A percentile compares a stretch with the other conserved stretches of the same genome.
These are phyloP conservation scores for Epizoanthus rinbou DNA, from an alignment of 92 coral and sea anemone genomes.

Conservation along the genomic window DNA sequence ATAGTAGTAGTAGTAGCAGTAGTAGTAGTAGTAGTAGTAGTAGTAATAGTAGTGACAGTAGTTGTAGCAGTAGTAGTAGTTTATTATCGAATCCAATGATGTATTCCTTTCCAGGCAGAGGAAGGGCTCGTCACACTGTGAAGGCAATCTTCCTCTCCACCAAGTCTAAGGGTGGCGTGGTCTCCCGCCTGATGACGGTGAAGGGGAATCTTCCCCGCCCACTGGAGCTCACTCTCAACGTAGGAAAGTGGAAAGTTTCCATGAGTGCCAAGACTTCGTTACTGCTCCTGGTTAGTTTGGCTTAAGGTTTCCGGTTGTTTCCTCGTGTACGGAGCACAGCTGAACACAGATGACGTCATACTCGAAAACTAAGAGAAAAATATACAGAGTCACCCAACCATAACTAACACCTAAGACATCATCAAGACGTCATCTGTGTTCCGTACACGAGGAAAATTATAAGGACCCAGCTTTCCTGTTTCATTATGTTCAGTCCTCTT, in stretches of 20 bases:
- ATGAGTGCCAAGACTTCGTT: constrained; percentile 14
- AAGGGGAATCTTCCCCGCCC: constrained; percentile 18
- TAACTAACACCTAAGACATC: no score
- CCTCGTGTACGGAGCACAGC: no score
- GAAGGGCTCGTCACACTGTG: constrained; percentile 7
- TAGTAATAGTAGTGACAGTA: no score
- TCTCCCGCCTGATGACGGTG: constrained; percentile 20
- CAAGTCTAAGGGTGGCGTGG: background rate
- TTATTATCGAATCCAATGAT: no score
- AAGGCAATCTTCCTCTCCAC: constrained; percentile 29
- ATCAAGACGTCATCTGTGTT: no score
- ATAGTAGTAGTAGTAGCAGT: no score
- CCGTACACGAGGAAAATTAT: no score
- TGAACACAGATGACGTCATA: no score
- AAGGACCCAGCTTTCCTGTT: background rate
- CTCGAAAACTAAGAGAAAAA: no score
- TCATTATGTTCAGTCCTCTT: background rate
- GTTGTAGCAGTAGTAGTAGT: no score
- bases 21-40: no score
- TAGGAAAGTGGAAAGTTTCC: constrained; percentile 30
- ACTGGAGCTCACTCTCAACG: background rate
- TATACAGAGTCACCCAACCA: no score
- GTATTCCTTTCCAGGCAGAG: background rate
- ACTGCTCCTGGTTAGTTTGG: constrained; percentile 32
- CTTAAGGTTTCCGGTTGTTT: background rate